phyloP scores from a whole-genome alignment of 2,797 vertebrate species.

The Neosilurus mollespiculum region DNA sequence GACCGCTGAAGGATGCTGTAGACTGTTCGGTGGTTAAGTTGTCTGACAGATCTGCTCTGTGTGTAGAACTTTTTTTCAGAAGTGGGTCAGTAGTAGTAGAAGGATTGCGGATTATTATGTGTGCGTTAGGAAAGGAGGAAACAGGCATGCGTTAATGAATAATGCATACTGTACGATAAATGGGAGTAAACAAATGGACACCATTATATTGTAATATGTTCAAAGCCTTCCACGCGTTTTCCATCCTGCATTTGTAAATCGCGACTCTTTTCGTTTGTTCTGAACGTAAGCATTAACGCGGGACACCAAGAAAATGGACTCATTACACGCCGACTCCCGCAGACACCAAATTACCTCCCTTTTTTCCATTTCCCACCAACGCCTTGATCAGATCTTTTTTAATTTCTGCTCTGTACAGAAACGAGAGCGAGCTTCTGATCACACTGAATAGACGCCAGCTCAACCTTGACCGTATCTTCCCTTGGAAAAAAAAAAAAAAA shows the following conservation, averaged over 20 bases:
- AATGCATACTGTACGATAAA: not conserved
- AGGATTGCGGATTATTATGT: not conserved
- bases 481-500: constrained; percentile 7
- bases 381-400: constrained; percentile 33
- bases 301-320: constrained; percentile 18
- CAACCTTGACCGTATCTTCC: constrained; percentile 27
- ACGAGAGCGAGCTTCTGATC: constrained; percentile 20
- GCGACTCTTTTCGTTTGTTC: constrained; percentile 15
- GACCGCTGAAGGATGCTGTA: not conserved
- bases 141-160: not conserved
- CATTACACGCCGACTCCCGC: constrained; percentile 4
- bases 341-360: constrained; percentile 18
- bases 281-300: constrained; percentile 4
- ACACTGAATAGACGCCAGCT: not conserved
- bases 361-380: constrained; percentile 21
- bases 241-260: not conserved
- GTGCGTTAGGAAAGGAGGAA: not conserved
- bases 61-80: not conserved
- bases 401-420: constrained; percentile 20
- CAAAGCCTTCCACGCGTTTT: constrained; percentile 2
- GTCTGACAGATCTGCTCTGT: not conserved
- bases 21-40: not conserved
- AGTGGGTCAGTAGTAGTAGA: not conserved
- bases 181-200: constrained; percentile 16
- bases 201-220: constrained; percentile 26